phyloP scores from a whole-genome alignment of 2,888 invertebrate species.

The Pyrgus malvae region DNA sequence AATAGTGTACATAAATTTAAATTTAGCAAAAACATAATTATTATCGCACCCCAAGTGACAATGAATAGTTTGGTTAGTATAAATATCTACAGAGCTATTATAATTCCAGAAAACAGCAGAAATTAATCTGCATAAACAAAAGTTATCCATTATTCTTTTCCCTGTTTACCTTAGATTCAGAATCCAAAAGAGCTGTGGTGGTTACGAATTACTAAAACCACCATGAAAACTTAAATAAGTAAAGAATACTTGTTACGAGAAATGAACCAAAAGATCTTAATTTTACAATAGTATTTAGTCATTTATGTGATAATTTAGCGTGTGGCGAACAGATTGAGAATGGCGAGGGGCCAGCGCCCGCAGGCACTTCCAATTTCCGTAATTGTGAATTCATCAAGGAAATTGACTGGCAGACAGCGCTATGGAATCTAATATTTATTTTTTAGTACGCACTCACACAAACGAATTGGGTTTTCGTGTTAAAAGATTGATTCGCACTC shows the following conservation, averaged over 20 bases:
- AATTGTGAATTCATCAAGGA: conserved; percentile 78
- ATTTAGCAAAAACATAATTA: too few relatives aligned
- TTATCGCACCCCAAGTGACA: too few relatives aligned
- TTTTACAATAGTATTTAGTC: not conserved
- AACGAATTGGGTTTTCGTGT: conserved; percentile 9
- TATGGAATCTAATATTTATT: conserved; percentile 53
- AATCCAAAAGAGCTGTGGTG: too few relatives aligned
- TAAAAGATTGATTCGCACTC: not conserved
- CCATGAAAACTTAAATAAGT: too few relatives aligned
- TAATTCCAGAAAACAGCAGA: too few relatives aligned
- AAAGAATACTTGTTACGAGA: not conserved
- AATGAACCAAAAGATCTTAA: not conserved
- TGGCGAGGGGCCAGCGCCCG: conserved; percentile 24
- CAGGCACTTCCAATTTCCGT: conserved; percentile 69
- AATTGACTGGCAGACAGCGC: conserved; percentile 70
- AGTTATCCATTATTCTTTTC: too few relatives aligned
- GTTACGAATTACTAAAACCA: too few relatives aligned
- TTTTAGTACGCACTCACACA: conserved; percentile 27
- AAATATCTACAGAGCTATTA: too few relatives aligned
- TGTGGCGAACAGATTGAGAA: conserved; percentile 18
- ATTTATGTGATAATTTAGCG: conserved; percentile 12
- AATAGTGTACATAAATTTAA: too few relatives aligned
- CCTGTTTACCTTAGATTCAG: too few relatives aligned
- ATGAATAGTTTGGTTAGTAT: too few relatives aligned
- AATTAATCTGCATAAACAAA: too few relatives aligned